Percentiles rank a stretch among this genome's conserved stretches.
These are phyloP conservation scores for Notodonta dromedarius DNA, from an alignment of 2,888 invertebrate genomes.

Conservation along the genomic window DNA sequence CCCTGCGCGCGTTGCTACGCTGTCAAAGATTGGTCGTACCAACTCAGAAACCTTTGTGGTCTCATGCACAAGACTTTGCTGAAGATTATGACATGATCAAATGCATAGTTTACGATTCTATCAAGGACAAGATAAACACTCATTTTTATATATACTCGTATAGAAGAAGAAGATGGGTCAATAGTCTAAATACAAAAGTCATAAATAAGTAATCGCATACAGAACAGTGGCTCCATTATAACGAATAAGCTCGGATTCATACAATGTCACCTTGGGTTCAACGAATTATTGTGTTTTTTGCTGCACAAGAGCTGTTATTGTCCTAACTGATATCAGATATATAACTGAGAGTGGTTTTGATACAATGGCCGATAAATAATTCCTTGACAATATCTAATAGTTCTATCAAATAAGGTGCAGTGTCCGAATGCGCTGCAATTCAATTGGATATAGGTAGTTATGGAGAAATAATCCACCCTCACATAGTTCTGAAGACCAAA, in stretches of 20 bases:
- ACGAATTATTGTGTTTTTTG: slow-evolving; percentile 1
- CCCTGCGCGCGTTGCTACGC: too few relatives aligned
- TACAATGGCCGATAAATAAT: slow-evolving; percentile 1
- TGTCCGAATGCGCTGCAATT: background rate
- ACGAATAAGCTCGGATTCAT: background rate
- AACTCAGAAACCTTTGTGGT: too few relatives aligned
- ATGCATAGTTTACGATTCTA: too few relatives aligned
- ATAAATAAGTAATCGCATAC: background rate
- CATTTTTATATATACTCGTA: too few relatives aligned
- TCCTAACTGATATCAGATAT: background rate
- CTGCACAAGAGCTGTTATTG: slow-evolving; percentile 2
- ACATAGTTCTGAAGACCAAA: background rate
- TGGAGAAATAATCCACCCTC: too few relatives aligned
- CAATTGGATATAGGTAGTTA: too few relatives aligned
- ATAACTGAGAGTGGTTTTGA: background rate
- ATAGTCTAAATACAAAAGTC: background rate
- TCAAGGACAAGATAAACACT: too few relatives aligned
- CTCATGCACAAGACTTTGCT: too few relatives aligned
- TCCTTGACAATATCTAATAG: background rate
- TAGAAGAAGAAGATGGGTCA: too few relatives aligned
- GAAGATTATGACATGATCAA: too few relatives aligned
- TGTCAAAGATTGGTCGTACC: too few relatives aligned
- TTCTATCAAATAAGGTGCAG: background rate
- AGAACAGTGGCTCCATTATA: background rate
- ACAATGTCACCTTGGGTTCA: slow-evolving; percentile 2